Evolutionary conservation across 64 coral and sea anemone species (phyloP), one percentile per base, ranked within the genome.

Genomic region (Acropora yongei): DNA sequence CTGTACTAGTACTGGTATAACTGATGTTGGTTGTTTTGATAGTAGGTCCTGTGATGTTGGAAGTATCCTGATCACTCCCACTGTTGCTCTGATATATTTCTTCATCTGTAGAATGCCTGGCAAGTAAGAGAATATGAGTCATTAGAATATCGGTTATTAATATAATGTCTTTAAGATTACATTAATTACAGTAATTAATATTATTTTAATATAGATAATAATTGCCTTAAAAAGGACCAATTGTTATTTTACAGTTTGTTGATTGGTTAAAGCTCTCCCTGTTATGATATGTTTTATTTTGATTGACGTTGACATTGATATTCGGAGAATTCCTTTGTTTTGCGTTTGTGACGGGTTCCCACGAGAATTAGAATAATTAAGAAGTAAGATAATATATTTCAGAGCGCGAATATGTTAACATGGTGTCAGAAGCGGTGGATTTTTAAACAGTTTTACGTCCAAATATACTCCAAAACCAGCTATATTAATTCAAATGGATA

Each of bases 1-100:
- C 66, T 68, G 66, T 68, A 19, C 66, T 68, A 68, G 66, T 68
- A 68, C 66, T 68, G 66, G 66, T 68, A 20, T 19, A 68, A 68
- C 66, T 68, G 17, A 14, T 68, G 66, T 19, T 68, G 66, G 66
- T 68, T 3, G 66, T 20, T 68, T 19, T 68, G 66, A 68, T 19
- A 17, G 66, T 68, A 68, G 7, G 12, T 68, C 66, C 66, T 68
- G 12, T 68, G 66, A 68, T 55, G 51, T 55, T 68, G 66, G 66
- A 68, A 68, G 66, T 68, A 68, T 14, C 66, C 18, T 68, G 66
- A 68, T 68, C 66, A 68, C 66, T 68, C 66, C 18, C 0, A 68
- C 4, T 68, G 66, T 14, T 68, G 2, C 66, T 68, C 66, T 68
- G 66, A 68, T 68, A 19, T 68, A 68, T 68, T 68, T 68, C 18